These are phyloP conservation scores for Sarcophaga rosellei DNA, from an alignment of 2,888 invertebrate species.

Conservation along the genomic window DNA sequence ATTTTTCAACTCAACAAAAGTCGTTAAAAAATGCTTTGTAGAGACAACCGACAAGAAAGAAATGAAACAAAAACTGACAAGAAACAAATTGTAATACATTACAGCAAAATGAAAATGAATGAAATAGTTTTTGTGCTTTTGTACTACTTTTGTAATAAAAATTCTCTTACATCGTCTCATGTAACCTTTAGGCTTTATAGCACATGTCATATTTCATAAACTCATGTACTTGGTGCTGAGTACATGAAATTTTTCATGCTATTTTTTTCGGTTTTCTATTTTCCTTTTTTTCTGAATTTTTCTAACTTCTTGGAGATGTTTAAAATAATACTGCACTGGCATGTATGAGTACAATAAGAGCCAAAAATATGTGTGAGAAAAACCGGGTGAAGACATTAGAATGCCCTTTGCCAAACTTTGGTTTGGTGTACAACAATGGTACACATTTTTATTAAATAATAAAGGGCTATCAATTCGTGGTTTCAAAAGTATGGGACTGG, in stretches of 20 bases:
- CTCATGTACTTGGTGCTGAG: background rate
- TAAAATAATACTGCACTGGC: background rate
- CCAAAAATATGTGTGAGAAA: background rate
- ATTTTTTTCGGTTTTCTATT: background rate
- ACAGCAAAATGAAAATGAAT: too few species aligned
- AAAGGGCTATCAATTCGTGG: too few species aligned
- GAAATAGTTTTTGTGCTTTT: too few species aligned
- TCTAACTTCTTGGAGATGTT: background rate
- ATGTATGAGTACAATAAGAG: background rate
- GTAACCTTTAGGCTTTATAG: constrained; percentile 25
- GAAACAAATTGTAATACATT: background rate
- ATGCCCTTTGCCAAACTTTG: constrained; percentile 43
- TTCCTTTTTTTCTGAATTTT: background rate
- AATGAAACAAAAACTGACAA: background rate
- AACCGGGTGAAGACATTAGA: constrained; percentile 13
- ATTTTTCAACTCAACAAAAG: background rate
- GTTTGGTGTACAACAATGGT: background rate
- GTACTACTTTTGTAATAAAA: background rate
- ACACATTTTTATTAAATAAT: too few species aligned
- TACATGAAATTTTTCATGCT: background rate
- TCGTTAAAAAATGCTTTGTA: background rate
- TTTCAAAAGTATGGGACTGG: too few species aligned
- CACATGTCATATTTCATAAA: constrained; percentile 35
- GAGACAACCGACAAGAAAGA: background rate
- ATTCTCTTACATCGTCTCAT: background rate